Conservation (phyloP, 2,797 vertebrate genomes). For the Tauraco hartlaubi region DNA sequence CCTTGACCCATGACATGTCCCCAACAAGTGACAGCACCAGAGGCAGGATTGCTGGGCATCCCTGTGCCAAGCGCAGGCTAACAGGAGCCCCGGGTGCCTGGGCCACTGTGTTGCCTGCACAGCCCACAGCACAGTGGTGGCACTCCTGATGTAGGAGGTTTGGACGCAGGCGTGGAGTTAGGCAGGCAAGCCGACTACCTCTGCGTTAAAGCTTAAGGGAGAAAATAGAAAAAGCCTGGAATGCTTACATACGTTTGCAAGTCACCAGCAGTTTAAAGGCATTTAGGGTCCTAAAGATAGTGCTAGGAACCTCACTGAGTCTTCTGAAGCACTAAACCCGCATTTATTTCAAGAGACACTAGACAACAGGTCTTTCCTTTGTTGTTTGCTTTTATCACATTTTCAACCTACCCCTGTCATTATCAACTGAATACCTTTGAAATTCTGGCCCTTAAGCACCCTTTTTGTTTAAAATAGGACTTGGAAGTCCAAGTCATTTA, state of each 20-base stretch:
- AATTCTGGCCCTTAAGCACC: neutral
- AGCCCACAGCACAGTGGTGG: neutral
- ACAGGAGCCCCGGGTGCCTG: neutral
- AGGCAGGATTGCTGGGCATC: neutral
- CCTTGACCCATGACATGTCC: accelerated
- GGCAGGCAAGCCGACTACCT: neutral
- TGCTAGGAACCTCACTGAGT: neutral
- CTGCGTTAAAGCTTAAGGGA: neutral
- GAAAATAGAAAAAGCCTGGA: neutral
- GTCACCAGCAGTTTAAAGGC: neutral
- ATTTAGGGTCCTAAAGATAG: neutral
- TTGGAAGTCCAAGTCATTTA: neutral
- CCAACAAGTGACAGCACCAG: accelerated
- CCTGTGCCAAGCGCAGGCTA: neutral
- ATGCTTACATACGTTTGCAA: neutral
- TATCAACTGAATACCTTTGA: neutral
- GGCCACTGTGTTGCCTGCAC: neutral
- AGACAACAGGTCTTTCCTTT: neutral
- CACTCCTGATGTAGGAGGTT: neutral
- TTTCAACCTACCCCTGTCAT: neutral
- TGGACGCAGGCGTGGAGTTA: neutral
- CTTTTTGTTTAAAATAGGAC: neutral
- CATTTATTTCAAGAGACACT: neutral
- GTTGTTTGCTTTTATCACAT: neutral
- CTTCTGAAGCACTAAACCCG: neutral